Evolutionary conservation across 2,888 invertebrate genomes (phyloP).

Genomic region (Bugulina stolonifera): DNA sequence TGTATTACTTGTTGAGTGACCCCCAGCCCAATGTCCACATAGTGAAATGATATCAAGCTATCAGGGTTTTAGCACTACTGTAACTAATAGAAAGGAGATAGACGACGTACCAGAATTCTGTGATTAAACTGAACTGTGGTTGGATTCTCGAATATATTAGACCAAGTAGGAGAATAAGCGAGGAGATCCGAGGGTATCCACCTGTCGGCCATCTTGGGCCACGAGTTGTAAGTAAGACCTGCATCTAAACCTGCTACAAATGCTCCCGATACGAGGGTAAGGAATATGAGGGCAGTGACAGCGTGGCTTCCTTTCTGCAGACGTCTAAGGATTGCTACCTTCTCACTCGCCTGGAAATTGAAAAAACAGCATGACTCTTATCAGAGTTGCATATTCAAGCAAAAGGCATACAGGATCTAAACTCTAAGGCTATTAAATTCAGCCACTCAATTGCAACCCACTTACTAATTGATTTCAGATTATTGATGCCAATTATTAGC

Average conservation of each 20-base stretch:
- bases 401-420: too few relatives aligned
- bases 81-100: too few relatives aligned
- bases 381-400: too few relatives aligned
- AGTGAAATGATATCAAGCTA: too few relatives aligned
- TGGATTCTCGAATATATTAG: slow-evolving; percentile 92
- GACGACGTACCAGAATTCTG: slow-evolving; percentile 67
- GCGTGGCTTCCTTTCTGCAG: slow-evolving; percentile 56
- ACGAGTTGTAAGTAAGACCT: slow-evolving; percentile 93
- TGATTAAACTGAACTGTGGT: slow-evolving; percentile 96
- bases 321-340: not conserved
- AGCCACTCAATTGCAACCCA: too few relatives aligned
- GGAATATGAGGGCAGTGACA: slow-evolving; percentile 79
- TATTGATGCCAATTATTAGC: too few relatives aligned
- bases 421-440: too few relatives aligned
- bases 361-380: too few relatives aligned
- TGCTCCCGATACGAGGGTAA: slow-evolving; percentile 79
- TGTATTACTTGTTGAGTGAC: too few relatives aligned
- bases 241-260: slow-evolving; percentile 98
- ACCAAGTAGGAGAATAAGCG: slow-evolving; percentile 64
- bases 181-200: slow-evolving; percentile 86
- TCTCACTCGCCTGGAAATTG: not conserved
- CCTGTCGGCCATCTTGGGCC: slow-evolving; percentile 92
- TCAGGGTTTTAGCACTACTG: too few relatives aligned
- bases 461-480: too few relatives aligned
- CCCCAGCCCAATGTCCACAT: too few relatives aligned